Evolutionary conservation across 2,113 vertebrate genomes (phyloP).

Genomic region (Malurus melanocephalus): DNA sequence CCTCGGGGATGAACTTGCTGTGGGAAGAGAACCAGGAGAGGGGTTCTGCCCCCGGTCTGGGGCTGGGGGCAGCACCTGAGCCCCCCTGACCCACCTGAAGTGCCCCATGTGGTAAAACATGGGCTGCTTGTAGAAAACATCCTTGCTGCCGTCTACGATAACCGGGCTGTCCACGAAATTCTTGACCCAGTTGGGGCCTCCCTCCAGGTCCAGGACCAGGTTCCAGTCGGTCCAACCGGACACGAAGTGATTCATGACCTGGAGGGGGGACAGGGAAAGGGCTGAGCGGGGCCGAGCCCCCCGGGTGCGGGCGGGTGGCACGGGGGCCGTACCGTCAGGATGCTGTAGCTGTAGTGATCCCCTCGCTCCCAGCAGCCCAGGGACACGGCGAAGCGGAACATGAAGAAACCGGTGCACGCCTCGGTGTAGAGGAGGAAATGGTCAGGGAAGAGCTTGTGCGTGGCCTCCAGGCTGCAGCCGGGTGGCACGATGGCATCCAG

Average conservation of each 20-base stretch:
- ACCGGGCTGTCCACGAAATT: constrained; percentile 92
- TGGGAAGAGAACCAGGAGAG: neutral
- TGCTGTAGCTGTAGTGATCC: constrained; percentile 84
- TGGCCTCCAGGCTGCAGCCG: constrained; percentile 74
- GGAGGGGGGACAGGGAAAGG: neutral
- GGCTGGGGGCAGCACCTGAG: neutral
- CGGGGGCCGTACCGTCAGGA: constrained; percentile 66
- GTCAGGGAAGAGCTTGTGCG: constrained; percentile 83
- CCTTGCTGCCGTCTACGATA: constrained; percentile 79
- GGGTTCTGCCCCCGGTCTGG: accelerated
- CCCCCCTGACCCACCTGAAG: constrained; percentile 79
- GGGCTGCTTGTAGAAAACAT: constrained; percentile 93
- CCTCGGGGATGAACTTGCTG: constrained; percentile 90
- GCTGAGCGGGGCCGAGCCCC: neutral
- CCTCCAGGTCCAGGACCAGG: constrained; percentile 80
- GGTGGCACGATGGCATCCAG: constrained; percentile 74
- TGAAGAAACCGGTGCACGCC: constrained; percentile 81
- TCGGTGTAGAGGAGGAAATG: constrained; percentile 89
- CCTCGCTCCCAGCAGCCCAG: constrained; percentile 90
- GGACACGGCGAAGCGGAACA: constrained; percentile 69
- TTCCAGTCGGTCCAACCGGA: constrained; percentile 95
- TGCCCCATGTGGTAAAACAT: constrained; percentile 91
- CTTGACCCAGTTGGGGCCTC: constrained; percentile 92
- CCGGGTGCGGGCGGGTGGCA: accelerated
- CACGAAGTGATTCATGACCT: constrained; percentile 90